Evolutionary conservation across 1,140 invertebrate species (phyloP).

Genomic region (Caenorhabditis remanei): DNA sequence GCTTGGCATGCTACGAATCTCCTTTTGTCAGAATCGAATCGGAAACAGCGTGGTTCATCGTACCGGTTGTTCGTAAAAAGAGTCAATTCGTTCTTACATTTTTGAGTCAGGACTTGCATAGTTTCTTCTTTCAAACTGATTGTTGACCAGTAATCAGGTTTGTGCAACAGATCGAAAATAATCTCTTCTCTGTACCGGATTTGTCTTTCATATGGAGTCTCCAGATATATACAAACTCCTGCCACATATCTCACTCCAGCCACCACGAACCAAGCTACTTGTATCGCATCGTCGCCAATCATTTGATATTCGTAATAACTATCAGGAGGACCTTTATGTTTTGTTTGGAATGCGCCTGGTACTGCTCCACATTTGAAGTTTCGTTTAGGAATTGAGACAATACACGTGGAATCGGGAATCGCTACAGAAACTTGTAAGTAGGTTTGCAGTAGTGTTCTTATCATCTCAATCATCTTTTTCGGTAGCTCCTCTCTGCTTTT

Average conservation of each 20-base stretch:
- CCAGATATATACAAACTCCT: background rate
- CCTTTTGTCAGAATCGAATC: background rate
- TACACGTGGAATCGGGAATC: background rate
- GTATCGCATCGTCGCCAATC: background rate
- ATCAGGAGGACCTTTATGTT: background rate
- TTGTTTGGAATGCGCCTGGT: background rate
- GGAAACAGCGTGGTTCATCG: background rate
- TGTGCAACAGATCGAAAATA: background rate
- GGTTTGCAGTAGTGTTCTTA: background rate
- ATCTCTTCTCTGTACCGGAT: background rate
- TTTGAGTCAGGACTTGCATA: background rate
- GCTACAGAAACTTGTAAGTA: background rate
- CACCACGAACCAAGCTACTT: background rate
- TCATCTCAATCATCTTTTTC: background rate
- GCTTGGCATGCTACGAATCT: background rate
- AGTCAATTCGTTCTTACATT: background rate
- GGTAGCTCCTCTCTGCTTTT: background rate
- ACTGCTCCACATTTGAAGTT: background rate
- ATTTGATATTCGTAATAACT: slow-evolving; percentile 1
- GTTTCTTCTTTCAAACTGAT: too few relatives aligned
- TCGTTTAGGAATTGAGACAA: background rate
- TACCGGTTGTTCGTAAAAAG: background rate
- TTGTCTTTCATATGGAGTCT: background rate
- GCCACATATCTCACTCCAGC: background rate
- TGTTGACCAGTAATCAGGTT: background rate